Evolutionary conservation across 2,797 vertebrate genomes (phyloP).

Genomic region (Poliocrania exsul): DNA sequence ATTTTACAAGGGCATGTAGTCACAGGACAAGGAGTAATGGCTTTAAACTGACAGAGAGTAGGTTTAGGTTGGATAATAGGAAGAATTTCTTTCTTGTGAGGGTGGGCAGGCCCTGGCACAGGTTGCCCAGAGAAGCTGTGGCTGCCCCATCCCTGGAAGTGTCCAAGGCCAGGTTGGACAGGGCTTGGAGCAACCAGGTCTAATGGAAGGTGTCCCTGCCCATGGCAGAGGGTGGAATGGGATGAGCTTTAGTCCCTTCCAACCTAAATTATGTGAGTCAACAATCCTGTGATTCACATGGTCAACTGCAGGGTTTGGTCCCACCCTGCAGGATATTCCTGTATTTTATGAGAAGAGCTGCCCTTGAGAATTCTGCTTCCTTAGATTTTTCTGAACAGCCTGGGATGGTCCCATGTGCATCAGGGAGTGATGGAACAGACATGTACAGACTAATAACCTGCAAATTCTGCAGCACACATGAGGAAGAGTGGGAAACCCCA

Average conservation of each 20-base stretch:
- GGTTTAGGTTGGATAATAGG: background rate
- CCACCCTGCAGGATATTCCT: background rate
- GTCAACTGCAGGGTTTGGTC: background rate
- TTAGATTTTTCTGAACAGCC: background rate
- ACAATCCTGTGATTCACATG: background rate
- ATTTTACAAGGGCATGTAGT: background rate
- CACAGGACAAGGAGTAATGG: background rate
- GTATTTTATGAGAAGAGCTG: background rate
- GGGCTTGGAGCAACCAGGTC: background rate
- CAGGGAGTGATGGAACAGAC: background rate
- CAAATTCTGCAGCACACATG: background rate
- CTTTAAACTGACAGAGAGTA: background rate
- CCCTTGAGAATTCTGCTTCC: background rate
- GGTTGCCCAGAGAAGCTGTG: background rate
- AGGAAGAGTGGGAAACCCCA: background rate
- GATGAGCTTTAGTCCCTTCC: background rate
- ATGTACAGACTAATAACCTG: background rate
- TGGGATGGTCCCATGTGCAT: background rate
- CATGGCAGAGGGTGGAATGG: rapidly evolving
- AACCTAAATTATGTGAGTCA: background rate
- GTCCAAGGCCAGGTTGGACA: rapidly evolving
- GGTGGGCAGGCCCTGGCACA: rapidly evolving
- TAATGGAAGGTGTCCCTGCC: background rate
- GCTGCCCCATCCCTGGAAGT: background rate
- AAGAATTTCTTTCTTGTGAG: background rate